These are phyloP conservation scores for Gryon sp. DNA, from an alignment of 1,140 invertebrate genomes.

Conservation along the genomic window DNA sequence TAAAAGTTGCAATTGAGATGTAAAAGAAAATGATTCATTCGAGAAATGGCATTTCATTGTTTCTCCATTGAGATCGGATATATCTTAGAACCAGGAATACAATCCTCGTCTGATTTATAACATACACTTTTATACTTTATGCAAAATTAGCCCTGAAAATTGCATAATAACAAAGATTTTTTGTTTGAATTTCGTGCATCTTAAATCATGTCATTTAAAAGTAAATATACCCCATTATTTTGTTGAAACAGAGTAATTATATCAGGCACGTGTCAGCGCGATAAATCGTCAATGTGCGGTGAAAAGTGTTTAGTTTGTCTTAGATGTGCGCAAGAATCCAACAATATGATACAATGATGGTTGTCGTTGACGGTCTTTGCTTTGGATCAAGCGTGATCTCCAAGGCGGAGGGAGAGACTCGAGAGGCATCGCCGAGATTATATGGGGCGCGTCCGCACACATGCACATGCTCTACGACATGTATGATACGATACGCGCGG, in stretches of 20 bases:
- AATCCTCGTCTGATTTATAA: no score
- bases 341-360: slow-evolving; percentile 71
- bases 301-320: slow-evolving; percentile 73
- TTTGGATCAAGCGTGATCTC: slow-evolving; percentile 71
- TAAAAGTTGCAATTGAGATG: background rate
- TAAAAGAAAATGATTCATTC: background rate
- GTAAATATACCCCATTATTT: slow-evolving; percentile 35
- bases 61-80: no score
- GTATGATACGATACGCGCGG: slow-evolving; percentile 73
- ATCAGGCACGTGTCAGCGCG: slow-evolving; percentile 74
- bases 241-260: slow-evolving; percentile 19
- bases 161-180: no score
- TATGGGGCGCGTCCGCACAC: slow-evolving; percentile 76
- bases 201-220: slow-evolving; percentile 19
- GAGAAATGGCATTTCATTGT: no score
- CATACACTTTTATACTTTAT: no score
- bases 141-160: no score
- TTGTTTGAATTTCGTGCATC: no score
- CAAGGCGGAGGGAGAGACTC: slow-evolving; percentile 68
- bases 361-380: slow-evolving; percentile 64
- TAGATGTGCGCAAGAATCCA: slow-evolving; percentile 65
- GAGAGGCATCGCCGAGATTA: slow-evolving; percentile 76
- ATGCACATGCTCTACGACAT: slow-evolving; percentile 54
- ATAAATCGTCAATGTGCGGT: slow-evolving; percentile 77
- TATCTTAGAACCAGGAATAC: no score